These are phyloP conservation scores for Trematomus loennbergii DNA, from an alignment of 2,113 vertebrate species.

Conservation along the genomic window DNA sequence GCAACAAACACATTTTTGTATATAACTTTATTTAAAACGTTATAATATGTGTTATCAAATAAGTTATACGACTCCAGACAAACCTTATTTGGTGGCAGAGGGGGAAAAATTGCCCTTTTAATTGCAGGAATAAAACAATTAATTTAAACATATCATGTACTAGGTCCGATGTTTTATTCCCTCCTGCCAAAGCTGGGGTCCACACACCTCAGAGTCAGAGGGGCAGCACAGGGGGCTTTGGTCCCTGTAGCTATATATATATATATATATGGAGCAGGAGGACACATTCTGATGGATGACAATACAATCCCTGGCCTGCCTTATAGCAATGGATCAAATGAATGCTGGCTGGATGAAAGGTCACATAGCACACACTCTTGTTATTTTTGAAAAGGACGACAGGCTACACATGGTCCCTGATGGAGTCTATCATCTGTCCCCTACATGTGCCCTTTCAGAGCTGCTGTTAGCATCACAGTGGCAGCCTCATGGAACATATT, in stretches of 20 bases:
- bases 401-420: slow-evolving; percentile 64
- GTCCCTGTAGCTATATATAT: slow-evolving; percentile 47
- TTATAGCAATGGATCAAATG: slow-evolving; percentile 79
- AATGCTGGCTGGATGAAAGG: slow-evolving; percentile 82
- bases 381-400: slow-evolving; percentile 85
- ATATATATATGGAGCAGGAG: slow-evolving; percentile 63
- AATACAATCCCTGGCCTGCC: slow-evolving; percentile 65
- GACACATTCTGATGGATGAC: slow-evolving; percentile 73
- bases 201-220: slow-evolving; percentile 50
- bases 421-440: slow-evolving; percentile 63
- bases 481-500: neutral
- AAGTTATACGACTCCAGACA: too few species aligned
- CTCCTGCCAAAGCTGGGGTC: slow-evolving; percentile 3
- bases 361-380: slow-evolving; percentile 81
- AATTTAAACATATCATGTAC: neutral
- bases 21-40: too few species aligned
- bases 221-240: slow-evolving; percentile 44
- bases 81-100: too few species aligned
- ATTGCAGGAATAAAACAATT: too few species aligned
- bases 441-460: slow-evolving; percentile 61
- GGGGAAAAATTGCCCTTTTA: too few species aligned
- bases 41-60: too few species aligned
- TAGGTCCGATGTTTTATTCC: neutral
- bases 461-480: slow-evolving; percentile 45
- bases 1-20: too few species aligned